These are phyloP conservation scores for Onchidella celtica DNA, from an alignment of 2,888 invertebrate genomes.

Conservation along the genomic window DNA sequence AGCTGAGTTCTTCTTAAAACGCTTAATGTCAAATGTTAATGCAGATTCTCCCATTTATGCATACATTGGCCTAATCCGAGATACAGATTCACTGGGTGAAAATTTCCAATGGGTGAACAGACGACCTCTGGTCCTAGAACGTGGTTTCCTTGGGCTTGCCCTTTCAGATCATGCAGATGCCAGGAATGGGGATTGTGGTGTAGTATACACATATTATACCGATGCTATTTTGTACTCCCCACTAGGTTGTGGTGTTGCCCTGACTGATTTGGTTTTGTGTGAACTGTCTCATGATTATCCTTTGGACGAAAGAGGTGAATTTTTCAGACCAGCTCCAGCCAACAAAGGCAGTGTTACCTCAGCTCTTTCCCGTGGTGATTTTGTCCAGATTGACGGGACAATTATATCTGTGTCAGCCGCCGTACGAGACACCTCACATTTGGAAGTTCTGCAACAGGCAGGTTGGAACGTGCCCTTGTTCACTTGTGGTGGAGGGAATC, in stretches of 20 bases:
- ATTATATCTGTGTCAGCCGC: not conserved
- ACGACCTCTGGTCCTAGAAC: not conserved
- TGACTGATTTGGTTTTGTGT: not conserved
- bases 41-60: no score
- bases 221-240: no score
- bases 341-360: not conserved
- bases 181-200: no score
- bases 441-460: not conserved
- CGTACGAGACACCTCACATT: not conserved
- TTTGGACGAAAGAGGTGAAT: not conserved
- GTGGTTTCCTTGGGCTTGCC: not conserved
- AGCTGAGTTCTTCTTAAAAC: no score
- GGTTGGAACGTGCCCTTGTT: not conserved
- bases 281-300: not conserved
- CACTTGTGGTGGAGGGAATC: slow-evolving; percentile 5
- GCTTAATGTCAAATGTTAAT: no score
- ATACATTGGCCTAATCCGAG: no score
- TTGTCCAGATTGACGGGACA: not conserved
- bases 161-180: no score
- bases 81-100: no score
- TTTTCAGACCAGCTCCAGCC: not conserved
- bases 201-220: no score
- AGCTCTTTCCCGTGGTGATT: not conserved
- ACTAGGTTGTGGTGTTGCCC: not conserved
- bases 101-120: not conserved